phyloP scores from a whole-genome alignment of 2,888 invertebrate genomes.

The Gortyna flavago region DNA sequence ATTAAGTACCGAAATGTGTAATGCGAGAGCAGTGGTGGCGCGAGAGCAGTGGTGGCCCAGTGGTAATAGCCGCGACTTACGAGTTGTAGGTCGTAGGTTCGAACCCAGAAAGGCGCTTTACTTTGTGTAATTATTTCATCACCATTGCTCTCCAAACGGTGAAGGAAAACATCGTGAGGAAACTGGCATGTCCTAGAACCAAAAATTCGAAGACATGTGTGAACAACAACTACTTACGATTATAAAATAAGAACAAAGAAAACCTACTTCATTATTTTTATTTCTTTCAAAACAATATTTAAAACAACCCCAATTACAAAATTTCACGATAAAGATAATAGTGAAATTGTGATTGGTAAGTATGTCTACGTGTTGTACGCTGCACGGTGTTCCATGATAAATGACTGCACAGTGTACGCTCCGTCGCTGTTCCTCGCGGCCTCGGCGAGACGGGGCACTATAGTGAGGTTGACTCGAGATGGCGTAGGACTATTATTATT shows the following conservation, averaged over 20 bases:
- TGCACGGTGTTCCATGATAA: slow-evolving; percentile 71
- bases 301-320: slow-evolving; percentile 3
- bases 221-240: too few species aligned
- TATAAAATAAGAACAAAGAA: neutral
- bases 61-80: too few species aligned
- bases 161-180: too few species aligned
- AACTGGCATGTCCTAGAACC: too few species aligned
- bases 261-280: neutral
- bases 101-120: too few species aligned
- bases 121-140: too few species aligned
- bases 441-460: slow-evolving; percentile 42
- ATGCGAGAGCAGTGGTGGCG: too few species aligned
- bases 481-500: slow-evolving; percentile 18
- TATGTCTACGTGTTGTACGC: slow-evolving; percentile 55
- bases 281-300: neutral
- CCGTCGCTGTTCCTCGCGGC: slow-evolving; percentile 53
- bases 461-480: slow-evolving; percentile 29
- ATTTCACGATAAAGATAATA: slow-evolving; percentile 38
- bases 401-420: slow-evolving; percentile 56
- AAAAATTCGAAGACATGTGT: too few species aligned
- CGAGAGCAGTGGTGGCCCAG: too few species aligned
- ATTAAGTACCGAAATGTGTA: too few species aligned
- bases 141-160: too few species aligned
- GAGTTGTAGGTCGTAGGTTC: too few species aligned
- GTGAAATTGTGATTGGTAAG: slow-evolving; percentile 71